Evolutionary conservation across 2,113 vertebrate genomes (phyloP).

Genomic region (Narcine bancroftii): DNA sequence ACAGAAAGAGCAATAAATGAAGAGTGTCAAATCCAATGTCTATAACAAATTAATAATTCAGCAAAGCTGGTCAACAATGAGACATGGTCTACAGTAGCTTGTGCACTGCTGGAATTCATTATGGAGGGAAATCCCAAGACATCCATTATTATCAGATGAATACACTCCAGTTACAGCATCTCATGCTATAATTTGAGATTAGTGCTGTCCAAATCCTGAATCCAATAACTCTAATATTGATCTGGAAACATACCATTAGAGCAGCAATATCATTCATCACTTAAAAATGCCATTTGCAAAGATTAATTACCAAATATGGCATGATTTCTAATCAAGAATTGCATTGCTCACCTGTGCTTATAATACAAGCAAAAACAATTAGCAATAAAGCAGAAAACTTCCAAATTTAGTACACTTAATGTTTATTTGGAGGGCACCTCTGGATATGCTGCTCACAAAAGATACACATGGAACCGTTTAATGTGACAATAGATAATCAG

Average conservation of each 20-base stretch:
- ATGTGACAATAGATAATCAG: background rate
- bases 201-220: conserved; percentile 7
- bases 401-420: background rate
- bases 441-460: background rate
- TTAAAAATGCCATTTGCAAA: background rate
- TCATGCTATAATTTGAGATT: conserved; percentile 21
- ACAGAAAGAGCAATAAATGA: background rate
- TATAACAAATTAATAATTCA: conserved; percentile 43
- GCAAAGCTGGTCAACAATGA: conserved; percentile 42
- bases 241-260: conserved; percentile 16
- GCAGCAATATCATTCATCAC: background rate
- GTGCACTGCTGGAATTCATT: conserved; percentile 38
- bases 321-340: background rate
- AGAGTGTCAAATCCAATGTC: conserved; percentile 34
- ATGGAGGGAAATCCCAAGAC: conserved; percentile 36
- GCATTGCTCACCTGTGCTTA: background rate
- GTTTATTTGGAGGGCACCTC: background rate
- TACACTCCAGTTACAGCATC: conserved; percentile 37
- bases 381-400: background rate
- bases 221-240: conserved; percentile 29
- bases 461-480: background rate
- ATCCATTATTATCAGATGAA: conserved; percentile 40
- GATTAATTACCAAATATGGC: background rate
- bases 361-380: background rate
- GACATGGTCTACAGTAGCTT: background rate